These are phyloP conservation scores for Electrona antarctica DNA, from an alignment of 2,113 vertebrate genomes.

Conservation along the genomic window DNA sequence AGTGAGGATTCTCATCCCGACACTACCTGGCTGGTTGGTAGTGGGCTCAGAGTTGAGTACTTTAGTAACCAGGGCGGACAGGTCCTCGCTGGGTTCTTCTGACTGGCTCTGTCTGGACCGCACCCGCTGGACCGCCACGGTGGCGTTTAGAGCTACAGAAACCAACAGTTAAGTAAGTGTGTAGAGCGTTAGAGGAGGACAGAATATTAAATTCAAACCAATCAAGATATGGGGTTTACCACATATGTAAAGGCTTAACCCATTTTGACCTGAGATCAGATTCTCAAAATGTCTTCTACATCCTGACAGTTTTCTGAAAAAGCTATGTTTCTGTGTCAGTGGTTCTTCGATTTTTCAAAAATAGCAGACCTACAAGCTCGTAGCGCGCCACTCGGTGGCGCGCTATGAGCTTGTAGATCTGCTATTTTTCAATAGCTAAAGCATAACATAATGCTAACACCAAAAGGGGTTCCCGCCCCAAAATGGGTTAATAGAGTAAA, in stretches of 20 bases:
- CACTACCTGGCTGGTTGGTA: conserved; percentile 71
- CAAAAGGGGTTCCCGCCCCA: no score
- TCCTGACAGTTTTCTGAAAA: no score
- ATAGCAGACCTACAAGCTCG: no score
- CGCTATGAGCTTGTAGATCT: no score
- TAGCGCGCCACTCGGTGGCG: no score
- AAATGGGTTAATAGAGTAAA: not conserved
- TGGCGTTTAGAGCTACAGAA: conserved; percentile 85
- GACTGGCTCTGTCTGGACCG: conserved; percentile 64
- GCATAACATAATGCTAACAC: no score
- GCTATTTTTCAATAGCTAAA: no score
- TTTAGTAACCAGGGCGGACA: conserved; percentile 70
- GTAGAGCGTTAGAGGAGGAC: not conserved
- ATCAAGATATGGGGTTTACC: not conserved
- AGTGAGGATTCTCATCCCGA: not conserved
- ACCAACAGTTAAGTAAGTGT: not conserved
- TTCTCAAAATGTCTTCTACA: no score
- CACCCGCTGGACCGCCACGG: conserved; percentile 78
- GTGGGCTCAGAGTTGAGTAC: conserved; percentile 81
- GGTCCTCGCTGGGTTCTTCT: conserved; percentile 36
- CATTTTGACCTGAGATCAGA: no score
- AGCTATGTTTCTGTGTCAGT: no score
- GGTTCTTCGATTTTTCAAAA: no score
- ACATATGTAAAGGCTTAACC: no score
- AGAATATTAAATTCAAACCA: not conserved